phyloP scores from a whole-genome alignment of 2,113 vertebrate species.

The Chaetodon auriga region DNA sequence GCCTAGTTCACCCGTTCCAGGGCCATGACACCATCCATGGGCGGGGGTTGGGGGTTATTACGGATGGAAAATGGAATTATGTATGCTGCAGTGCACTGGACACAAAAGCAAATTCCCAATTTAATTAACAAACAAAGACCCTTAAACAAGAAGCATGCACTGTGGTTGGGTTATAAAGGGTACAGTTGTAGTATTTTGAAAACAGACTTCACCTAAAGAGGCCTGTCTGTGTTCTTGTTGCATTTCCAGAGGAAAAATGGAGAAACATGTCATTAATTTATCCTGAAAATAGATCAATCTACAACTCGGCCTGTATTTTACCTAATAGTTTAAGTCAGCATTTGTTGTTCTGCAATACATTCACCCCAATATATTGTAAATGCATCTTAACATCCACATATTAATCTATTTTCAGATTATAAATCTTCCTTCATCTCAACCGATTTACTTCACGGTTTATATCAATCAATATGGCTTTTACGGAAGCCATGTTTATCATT shows the following conservation, averaged over 20 bases:
- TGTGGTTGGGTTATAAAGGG: conserved; percentile 21
- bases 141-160: conserved; percentile 50
- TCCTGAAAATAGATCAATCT: background rate
- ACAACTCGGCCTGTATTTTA: background rate
- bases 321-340: background rate
- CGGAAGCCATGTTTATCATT: conserved; percentile 37
- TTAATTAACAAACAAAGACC: conserved; percentile 77
- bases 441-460: conserved; percentile 28
- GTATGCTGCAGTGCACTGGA: conserved; percentile 74
- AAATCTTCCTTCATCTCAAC: background rate
- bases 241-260: background rate
- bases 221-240: background rate
- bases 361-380: background rate
- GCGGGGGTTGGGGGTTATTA: conserved; percentile 47
- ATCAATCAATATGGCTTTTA: conserved; percentile 38
- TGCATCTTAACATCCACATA: background rate
- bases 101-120: conserved; percentile 79
- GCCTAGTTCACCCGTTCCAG: conserved; percentile 57
- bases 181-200: background rate
- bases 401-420: background rate
- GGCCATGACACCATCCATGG: conserved; percentile 69
- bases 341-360: background rate
- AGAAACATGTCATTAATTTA: background rate
- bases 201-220: background rate
- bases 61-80: conserved; percentile 79